Evolutionary conservation across 2,797 vertebrate genomes (phyloP).

Genomic region (Pipistrellus kuhlii): DNA sequence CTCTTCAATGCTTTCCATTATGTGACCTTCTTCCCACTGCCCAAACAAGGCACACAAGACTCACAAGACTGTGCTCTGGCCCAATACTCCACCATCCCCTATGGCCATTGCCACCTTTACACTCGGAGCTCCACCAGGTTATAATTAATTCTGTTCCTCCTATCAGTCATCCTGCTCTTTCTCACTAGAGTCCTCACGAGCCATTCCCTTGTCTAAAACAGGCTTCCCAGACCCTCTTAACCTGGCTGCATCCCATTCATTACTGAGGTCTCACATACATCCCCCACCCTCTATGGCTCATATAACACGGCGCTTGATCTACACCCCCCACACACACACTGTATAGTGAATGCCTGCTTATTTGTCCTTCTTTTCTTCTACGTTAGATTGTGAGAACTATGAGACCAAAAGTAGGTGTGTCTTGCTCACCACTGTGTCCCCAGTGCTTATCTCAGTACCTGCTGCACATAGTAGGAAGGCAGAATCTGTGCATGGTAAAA

Average conservation of each 20-base stretch:
- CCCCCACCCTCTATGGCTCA: fast-evolving
- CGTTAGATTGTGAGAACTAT: not conserved
- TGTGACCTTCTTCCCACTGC: not conserved
- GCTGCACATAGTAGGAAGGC: not conserved
- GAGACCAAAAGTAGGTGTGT: not conserved
- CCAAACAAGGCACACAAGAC: not conserved
- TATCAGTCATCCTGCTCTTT: not conserved
- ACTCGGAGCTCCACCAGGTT: not conserved
- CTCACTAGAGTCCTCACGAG: not conserved
- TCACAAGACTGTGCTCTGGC: not conserved
- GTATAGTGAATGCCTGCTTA: not conserved
- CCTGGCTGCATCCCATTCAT: not conserved
- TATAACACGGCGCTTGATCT: not conserved
- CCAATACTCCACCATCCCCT: not conserved
- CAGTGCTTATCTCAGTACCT: not conserved
- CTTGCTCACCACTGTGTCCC: not conserved
- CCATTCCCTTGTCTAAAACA: not conserved
- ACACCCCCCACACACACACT: not conserved
- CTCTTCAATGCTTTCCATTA: not conserved
- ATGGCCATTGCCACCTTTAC: not conserved
- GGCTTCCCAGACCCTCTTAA: not conserved
- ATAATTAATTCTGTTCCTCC: not conserved
- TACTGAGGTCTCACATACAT: not conserved
- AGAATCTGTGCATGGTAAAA: not conserved
- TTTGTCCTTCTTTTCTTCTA: not conserved